Conservation (phyloP, 2,888 invertebrate genomes). For the Shargacucullia verbasci region DNA sequence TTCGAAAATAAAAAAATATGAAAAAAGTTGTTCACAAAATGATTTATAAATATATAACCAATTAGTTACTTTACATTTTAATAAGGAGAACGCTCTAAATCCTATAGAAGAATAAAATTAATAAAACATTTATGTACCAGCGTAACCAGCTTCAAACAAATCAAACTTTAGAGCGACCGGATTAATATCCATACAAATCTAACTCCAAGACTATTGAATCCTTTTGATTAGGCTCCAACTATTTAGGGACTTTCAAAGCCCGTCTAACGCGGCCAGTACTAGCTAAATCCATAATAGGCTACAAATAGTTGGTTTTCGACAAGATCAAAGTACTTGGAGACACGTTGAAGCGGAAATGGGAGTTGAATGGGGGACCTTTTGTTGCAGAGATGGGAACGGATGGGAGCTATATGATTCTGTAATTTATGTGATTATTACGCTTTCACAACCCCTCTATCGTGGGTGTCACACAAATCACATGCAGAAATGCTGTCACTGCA, state of each 20-base stretch:
- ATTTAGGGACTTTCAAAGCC: not conserved
- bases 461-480: constrained; percentile 10
- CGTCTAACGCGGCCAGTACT: not conserved
- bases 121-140: too few relatives aligned
- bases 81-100: too few relatives aligned
- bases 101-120: too few relatives aligned
- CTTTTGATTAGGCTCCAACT: not conserved
- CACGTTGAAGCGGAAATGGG: constrained; percentile 4
- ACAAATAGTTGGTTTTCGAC: constrained; percentile 9
- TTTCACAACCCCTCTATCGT: constrained; percentile 2
- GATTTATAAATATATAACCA: too few relatives aligned
- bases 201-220: not conserved
- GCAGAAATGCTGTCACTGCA: constrained; percentile 8
- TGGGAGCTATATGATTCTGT: constrained; percentile 3
- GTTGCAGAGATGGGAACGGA: constrained; percentile 1
- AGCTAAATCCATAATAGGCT: not conserved
- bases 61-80: too few relatives aligned
- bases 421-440: constrained; percentile 17
- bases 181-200: not conserved
- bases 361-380: constrained; percentile 12
- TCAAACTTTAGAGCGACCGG: too few relatives aligned
- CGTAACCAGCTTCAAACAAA: too few relatives aligned
- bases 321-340: constrained; percentile 9
- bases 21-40: too few relatives aligned
- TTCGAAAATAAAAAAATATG: too few relatives aligned